Evolutionary conservation across 2,113 vertebrate species (phyloP).

Genomic region (Pleuronectes platessa): DNA sequence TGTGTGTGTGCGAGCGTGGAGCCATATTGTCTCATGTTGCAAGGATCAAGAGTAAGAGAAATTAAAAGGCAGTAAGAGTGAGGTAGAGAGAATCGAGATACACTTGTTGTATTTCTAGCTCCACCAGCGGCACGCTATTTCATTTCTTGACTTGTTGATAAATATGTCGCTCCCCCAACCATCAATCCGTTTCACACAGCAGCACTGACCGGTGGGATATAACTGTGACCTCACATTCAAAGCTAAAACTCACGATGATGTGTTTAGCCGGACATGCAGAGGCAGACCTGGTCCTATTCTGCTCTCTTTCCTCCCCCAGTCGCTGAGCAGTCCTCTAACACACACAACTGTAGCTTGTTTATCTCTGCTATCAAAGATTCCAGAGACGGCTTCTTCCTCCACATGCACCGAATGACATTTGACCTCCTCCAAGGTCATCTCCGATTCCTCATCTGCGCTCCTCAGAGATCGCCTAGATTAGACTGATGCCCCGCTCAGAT

Average conservation of each 20-base stretch:
- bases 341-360: neutral
- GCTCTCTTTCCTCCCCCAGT: neutral
- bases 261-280: neutral
- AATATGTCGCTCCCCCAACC: constrained; percentile 44
- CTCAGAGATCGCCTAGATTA: constrained; percentile 69
- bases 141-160: constrained; percentile 55
- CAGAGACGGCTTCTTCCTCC: constrained; percentile 23
- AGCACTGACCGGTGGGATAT: constrained; percentile 46
- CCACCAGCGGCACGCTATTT: constrained; percentile 16
- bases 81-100: constrained; percentile 9
- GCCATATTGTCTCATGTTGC: constrained; percentile 1
- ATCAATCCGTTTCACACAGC: constrained; percentile 45
- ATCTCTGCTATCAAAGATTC: constrained; percentile 20
- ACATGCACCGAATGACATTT: constrained; percentile 44
- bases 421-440: constrained; percentile 69
- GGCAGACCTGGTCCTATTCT: neutral
- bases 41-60: constrained; percentile 11
- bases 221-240: constrained; percentile 35
- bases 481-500: constrained; percentile 49
- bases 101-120: constrained; percentile 1
- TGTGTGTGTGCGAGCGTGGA: neutral
- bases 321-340: constrained; percentile 5
- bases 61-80: neutral
- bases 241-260: constrained; percentile 16
- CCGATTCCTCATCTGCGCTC: constrained; percentile 37